phyloP scores from a whole-genome alignment of 2,113 vertebrate species.

The Hemiprocne comata region DNA sequence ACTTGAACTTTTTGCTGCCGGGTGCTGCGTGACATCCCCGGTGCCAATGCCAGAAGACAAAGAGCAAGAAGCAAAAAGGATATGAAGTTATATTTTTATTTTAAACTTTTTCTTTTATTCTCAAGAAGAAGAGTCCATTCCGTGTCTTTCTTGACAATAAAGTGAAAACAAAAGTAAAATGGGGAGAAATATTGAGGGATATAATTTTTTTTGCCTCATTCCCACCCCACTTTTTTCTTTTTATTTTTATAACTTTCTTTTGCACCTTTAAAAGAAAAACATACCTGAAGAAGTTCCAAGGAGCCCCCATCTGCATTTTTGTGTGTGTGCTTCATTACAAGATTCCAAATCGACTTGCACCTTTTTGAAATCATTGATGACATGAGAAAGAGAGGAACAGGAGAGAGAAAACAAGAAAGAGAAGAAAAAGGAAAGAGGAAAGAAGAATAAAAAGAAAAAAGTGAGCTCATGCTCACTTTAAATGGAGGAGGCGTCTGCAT shows the following conservation, averaged over 20 bases:
- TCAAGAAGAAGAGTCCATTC: conserved; percentile 60
- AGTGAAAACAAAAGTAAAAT: conserved; percentile 42
- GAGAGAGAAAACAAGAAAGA: conserved; percentile 34
- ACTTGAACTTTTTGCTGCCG: conserved; percentile 71
- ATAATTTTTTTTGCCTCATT: conserved; percentile 25
- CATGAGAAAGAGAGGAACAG: conserved; percentile 61
- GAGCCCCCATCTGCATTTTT: conserved; percentile 68
- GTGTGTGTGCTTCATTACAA: conserved; percentile 72
- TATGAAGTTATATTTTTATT: conserved; percentile 12
- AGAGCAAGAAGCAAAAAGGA: conserved; percentile 67
- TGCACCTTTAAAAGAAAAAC: conserved; percentile 67
- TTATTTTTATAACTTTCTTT: conserved; percentile 53
- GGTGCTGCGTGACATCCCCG: conserved; percentile 53
- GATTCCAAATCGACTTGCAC: conserved; percentile 80
- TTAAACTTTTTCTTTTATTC: background rate
- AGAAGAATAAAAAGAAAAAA: conserved; percentile 40
- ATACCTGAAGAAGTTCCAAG: conserved; percentile 51
- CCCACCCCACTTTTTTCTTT: conserved; percentile 35
- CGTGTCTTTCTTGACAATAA: conserved; percentile 70
- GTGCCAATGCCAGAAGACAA: conserved; percentile 67
- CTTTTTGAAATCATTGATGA: conserved; percentile 72
- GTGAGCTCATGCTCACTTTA: conserved; percentile 75
- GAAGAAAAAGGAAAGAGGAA: conserved; percentile 50
- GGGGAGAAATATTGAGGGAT: conserved; percentile 52
- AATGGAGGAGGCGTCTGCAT: conserved; percentile 76